Conservation (phyloP, 2,797 vertebrate genomes). For the Sphaeramia orbicularis region DNA sequence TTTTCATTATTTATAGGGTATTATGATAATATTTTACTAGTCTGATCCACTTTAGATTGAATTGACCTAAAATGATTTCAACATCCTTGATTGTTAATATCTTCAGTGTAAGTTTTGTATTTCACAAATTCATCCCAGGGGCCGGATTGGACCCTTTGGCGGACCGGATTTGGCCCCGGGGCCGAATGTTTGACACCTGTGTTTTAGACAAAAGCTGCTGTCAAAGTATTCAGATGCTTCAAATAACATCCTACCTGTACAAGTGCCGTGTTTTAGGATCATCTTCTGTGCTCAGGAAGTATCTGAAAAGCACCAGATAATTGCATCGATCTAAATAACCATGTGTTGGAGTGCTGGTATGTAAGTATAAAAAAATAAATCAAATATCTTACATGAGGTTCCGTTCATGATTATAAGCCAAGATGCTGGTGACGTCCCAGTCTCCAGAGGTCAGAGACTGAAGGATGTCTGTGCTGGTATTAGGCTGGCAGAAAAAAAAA, state of each 20-base stretch:
- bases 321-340: not conserved
- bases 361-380: not conserved
- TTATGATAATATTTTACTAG: no score
- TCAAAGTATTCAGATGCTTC: not conserved
- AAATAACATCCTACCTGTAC: slow-evolving; percentile 88
- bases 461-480: slow-evolving; percentile 92
- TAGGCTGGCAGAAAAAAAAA: slow-evolving; percentile 85
- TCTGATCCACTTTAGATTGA: no score
- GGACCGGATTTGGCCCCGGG: no score
- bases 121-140: no score
- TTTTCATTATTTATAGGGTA: no score
- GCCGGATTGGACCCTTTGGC: no score
- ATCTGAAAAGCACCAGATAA: slow-evolving; percentile 82
- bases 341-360: not conserved
- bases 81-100: no score
- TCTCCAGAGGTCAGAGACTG: slow-evolving; percentile 96
- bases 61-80: no score
- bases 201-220: no score
- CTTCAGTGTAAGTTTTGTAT: no score
- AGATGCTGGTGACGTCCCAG: slow-evolving; percentile 96
- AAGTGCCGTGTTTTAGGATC: slow-evolving; percentile 92
- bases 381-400: slow-evolving; percentile 91
- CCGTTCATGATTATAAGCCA: slow-evolving; percentile 90
- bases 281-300: slow-evolving; percentile 98
- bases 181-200: no score